phyloP scores from a whole-genome alignment of 53 echinoderm and acorn worm genomes.

The Holothuria scabra region DNA sequence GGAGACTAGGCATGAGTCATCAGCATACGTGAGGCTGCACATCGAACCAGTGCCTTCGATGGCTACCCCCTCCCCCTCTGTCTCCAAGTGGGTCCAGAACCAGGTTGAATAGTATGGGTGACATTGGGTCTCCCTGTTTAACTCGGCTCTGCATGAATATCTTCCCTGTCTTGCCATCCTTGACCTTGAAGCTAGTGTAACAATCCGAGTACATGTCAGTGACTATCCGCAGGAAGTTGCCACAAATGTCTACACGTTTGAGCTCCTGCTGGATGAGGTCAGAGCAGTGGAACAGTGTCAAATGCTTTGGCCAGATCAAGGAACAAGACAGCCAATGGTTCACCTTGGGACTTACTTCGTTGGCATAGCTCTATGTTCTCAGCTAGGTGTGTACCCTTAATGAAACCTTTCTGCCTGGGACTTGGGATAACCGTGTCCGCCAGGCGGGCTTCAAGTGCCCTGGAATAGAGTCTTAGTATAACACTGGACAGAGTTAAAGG shows the following conservation, averaged over 20 bases:
- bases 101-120: constrained; percentile 1
- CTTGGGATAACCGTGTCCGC: not conserved
- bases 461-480: not conserved
- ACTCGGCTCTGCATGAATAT: not conserved
- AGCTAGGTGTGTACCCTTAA: not conserved
- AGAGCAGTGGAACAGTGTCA: constrained; percentile 1
- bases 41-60: not conserved
- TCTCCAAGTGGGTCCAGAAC: not conserved
- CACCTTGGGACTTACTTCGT: not conserved
- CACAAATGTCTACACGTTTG: not conserved
- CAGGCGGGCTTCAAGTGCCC: not conserved
- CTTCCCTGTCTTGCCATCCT: not conserved
- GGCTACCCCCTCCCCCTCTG: not conserved
- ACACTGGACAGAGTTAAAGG: constrained; percentile 1
- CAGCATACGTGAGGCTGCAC: not conserved
- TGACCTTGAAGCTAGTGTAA: not conserved
- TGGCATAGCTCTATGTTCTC: not conserved
- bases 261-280: not conserved
- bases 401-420: constrained; percentile 19
- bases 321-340: not conserved
- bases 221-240: not conserved
- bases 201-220: not conserved
- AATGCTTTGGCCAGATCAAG: not conserved
- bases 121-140: constrained; percentile 2
- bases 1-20: constrained; percentile 10